Conservation (phyloP, 2,113 vertebrate species). For the Microcebus murinus region DNA sequence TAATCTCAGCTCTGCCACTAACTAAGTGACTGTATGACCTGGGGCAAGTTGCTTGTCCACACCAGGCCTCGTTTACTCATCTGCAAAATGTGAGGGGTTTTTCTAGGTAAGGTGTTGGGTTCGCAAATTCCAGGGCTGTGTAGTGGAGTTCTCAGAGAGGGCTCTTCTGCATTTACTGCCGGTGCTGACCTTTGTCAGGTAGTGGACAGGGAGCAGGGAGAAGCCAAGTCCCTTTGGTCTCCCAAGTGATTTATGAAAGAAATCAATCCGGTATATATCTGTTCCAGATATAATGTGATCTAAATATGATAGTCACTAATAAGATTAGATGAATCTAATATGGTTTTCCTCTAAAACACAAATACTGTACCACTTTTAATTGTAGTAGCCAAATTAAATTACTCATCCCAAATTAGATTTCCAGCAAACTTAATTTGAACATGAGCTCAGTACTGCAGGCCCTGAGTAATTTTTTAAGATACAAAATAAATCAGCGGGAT, state of each 20-base stretch:
- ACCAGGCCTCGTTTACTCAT: neutral
- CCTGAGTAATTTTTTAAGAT: conserved; percentile 65
- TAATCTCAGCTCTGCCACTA: neutral
- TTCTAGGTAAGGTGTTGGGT: neutral
- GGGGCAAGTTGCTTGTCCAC: neutral
- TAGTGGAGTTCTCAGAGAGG: rapidly evolving
- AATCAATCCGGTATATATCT: conserved; percentile 61
- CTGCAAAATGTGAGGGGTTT: neutral
- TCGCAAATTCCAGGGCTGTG: neutral
- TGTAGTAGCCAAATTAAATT: conserved; percentile 78
- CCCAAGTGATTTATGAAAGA: conserved; percentile 58
- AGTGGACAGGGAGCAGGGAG: neutral
- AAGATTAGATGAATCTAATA: conserved; percentile 70
- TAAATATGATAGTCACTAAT: conserved; percentile 69
- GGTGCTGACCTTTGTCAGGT: neutral
- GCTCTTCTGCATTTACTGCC: neutral
- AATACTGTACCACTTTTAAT: conserved; percentile 80
- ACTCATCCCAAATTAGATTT: conserved; percentile 77
- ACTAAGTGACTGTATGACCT: neutral
- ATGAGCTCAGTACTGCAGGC: conserved; percentile 58
- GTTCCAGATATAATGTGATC: conserved; percentile 64
- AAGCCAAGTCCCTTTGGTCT: neutral
- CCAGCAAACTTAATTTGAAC: conserved; percentile 67
- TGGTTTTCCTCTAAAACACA: conserved; percentile 76
- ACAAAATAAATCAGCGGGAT: conserved; percentile 55